These are phyloP conservation scores for Prochilodus magdalenae DNA, from an alignment of 2,113 vertebrate genomes.

Conservation along the genomic window DNA sequence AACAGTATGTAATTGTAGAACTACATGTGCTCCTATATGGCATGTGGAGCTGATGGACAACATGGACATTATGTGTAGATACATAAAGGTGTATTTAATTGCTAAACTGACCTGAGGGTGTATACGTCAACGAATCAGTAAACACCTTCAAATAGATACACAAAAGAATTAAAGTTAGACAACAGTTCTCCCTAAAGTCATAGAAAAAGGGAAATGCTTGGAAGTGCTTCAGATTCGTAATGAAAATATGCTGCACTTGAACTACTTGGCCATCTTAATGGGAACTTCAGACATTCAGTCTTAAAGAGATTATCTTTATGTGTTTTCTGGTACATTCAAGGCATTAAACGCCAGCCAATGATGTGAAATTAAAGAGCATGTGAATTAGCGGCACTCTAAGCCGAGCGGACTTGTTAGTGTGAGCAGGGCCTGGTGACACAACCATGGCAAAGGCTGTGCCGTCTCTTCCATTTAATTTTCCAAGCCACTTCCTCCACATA, in stretches of 20 bases:
- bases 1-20: too few species aligned
- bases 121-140: not conserved
- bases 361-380: slow-evolving; percentile 81
- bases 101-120: not conserved
- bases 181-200: not conserved
- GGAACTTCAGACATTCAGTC: slow-evolving; percentile 69
- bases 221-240: slow-evolving; percentile 30
- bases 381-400: slow-evolving; percentile 74
- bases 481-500: slow-evolving; percentile 83
- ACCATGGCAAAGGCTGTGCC: slow-evolving; percentile 74
- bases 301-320: slow-evolving; percentile 77
- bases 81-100: too few species aligned
- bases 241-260: slow-evolving; percentile 30
- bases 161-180: not conserved
- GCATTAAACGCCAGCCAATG: slow-evolving; percentile 80
- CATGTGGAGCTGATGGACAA: too few species aligned
- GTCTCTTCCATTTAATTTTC: slow-evolving; percentile 83
- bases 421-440: slow-evolving; percentile 73
- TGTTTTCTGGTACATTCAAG: slow-evolving; percentile 70
- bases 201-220: not conserved
- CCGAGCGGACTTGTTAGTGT: slow-evolving; percentile 77
- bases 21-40: too few species aligned
- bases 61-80: too few species aligned
- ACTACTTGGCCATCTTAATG: slow-evolving; percentile 67
- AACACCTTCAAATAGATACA: not conserved